phyloP scores from a whole-genome alignment of 23 tunicate genomes.

The Pegea sp. region DNA sequence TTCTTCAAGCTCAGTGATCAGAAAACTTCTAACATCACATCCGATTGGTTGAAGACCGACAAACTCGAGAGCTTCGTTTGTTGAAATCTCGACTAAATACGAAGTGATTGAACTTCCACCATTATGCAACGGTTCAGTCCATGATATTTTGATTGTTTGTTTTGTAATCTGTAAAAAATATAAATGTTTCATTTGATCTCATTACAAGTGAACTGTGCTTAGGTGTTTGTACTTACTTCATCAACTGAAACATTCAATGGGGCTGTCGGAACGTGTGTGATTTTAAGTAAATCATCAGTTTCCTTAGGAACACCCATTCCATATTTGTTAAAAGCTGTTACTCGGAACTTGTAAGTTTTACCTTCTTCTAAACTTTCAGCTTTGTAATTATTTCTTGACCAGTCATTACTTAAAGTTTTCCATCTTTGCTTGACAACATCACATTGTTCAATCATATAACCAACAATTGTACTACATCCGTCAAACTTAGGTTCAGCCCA shows the following conservation, averaged over 20 bases:
- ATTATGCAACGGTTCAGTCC: slow-evolving; percentile 81
- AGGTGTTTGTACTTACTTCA: slow-evolving; percentile 6
- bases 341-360: slow-evolving; percentile 66
- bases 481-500: slow-evolving; percentile 77
- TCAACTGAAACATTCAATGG: slow-evolving; percentile 38
- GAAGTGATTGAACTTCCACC: slow-evolving; percentile 87
- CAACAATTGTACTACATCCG: slow-evolving; percentile 82
- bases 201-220: not conserved
- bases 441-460: slow-evolving; percentile 65
- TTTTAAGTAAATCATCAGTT: slow-evolving; percentile 41
- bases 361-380: slow-evolving; percentile 40
- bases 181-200: not conserved
- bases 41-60: not conserved
- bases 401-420: slow-evolving; percentile 58
- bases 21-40: not conserved
- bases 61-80: not conserved
- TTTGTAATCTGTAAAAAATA: slow-evolving; percentile 10
- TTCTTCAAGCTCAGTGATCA: not conserved
- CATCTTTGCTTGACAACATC: slow-evolving; percentile 25
- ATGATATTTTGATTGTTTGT: slow-evolving; percentile 31
- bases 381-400: slow-evolving; percentile 67
- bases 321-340: slow-evolving; percentile 92
- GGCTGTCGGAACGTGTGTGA: slow-evolving; percentile 70
- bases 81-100: slow-evolving; percentile 40
- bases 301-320: slow-evolving; percentile 89